A percentile compares a stretch with the other conserved stretches of the same genome.
phyloP scores from a whole-genome alignment of 1,140 invertebrate genomes.

The Papilio aristodemus region DNA sequence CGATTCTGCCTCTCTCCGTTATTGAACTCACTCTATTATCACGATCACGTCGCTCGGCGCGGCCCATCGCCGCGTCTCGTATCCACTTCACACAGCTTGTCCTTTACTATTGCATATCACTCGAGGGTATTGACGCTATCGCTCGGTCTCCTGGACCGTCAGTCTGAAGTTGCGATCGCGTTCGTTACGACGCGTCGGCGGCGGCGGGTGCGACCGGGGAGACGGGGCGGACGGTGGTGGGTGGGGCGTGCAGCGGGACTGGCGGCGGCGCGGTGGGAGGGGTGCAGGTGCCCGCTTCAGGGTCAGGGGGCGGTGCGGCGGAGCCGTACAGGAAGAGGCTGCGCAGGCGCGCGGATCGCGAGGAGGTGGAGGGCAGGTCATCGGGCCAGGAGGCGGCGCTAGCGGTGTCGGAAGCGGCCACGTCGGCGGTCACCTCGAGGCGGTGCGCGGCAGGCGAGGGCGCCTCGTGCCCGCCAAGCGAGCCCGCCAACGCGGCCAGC shows the following conservation, averaged over 20 bases:
- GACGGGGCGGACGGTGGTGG: slow-evolving; percentile 15
- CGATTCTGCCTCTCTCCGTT: not conserved
- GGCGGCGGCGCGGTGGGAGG: not conserved
- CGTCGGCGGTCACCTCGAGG: slow-evolving; percentile 63
- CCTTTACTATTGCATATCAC: not conserved
- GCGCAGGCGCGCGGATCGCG: slow-evolving; percentile 57
- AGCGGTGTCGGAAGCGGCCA: slow-evolving; percentile 48
- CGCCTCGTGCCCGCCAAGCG: slow-evolving; percentile 58
- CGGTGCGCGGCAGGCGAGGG: slow-evolving; percentile 52
- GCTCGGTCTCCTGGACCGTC: not conserved
- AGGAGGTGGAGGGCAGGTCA: slow-evolving; percentile 57
- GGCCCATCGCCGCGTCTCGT: not conserved
- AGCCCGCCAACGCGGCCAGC: slow-evolving; percentile 66
- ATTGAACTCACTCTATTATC: slow-evolving; percentile 5
- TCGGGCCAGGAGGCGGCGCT: slow-evolving; percentile 61
- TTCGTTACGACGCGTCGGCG: slow-evolving; percentile 38
- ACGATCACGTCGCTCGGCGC: not conserved
- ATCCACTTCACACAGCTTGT: not conserved
- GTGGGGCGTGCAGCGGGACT: too few species aligned
- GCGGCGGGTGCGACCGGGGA: slow-evolving; percentile 33
- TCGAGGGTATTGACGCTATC: not conserved
- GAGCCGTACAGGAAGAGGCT: slow-evolving; percentile 66
- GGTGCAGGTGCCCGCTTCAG: slow-evolving; percentile 45
- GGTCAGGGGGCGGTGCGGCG: slow-evolving; percentile 55
- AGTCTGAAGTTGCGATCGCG: not conserved